phyloP scores from a whole-genome alignment of 2,797 vertebrate species.

The Crax fasciolata region DNA sequence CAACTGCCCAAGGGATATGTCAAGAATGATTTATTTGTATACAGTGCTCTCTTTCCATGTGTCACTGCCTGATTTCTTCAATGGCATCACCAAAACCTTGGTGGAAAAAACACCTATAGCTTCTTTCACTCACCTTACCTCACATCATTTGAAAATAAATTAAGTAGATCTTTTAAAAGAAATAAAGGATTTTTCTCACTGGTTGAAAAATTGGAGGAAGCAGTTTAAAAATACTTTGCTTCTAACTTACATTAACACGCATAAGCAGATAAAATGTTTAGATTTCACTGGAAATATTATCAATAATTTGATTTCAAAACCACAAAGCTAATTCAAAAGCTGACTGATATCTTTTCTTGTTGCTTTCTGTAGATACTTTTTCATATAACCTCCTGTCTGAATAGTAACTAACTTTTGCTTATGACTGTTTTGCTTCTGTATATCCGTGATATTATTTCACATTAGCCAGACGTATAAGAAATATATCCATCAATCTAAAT shows the following conservation, averaged over 20 bases:
- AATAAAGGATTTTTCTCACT: not conserved
- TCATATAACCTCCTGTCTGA: not conserved
- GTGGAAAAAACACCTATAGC: not conserved
- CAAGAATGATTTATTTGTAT: constrained; percentile 76
- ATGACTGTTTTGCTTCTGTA: not conserved
- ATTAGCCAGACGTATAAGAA: not conserved
- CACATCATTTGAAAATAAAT: constrained; percentile 1
- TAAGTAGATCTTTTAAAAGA: not conserved
- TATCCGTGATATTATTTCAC: not conserved
- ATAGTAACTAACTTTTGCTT: not conserved
- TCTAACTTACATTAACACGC: not conserved
- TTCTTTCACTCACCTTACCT: constrained; percentile 11
- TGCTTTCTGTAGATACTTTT: not conserved
- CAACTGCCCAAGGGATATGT: constrained; percentile 73
- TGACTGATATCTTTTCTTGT: not conserved
- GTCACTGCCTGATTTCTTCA: constrained; percentile 68
- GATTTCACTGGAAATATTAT: not conserved
- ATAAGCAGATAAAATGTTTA: not conserved
- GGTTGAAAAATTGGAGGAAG: not conserved
- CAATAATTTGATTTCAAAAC: not conserved
- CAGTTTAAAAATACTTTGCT: not conserved
- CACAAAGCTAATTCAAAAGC: not conserved
- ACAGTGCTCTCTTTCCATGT: constrained; percentile 39
- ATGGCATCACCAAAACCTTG: not conserved
- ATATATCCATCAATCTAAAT: not conserved